Conservation (phyloP, 2,797 vertebrate species). For the Muscicapa striata region DNA sequence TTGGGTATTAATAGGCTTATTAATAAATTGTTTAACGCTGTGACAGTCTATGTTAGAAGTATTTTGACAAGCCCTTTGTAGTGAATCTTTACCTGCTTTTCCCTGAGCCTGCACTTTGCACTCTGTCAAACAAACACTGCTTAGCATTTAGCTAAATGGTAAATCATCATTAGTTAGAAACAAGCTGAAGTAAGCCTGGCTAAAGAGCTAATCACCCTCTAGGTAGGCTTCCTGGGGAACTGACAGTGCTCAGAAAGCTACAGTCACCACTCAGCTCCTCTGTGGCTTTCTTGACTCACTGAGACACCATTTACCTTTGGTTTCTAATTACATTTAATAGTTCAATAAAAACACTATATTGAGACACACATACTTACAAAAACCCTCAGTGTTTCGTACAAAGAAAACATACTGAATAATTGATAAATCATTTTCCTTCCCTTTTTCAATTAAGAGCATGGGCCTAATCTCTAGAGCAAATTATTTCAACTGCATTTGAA, state of each 20-base stretch:
- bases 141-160: conserved; percentile 58
- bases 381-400: conserved; percentile 24
- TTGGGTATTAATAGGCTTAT: conserved; percentile 68
- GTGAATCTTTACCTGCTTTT: conserved; percentile 36
- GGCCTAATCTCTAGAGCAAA: conserved; percentile 35
- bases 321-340: conserved; percentile 53
- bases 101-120: not conserved
- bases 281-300: not conserved
- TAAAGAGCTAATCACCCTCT: conserved; percentile 50
- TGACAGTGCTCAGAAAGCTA: conserved; percentile 3
- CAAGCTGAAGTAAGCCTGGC: conserved; percentile 29
- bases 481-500: conserved; percentile 48
- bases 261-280: conserved; percentile 1
- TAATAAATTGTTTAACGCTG: conserved; percentile 73
- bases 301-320: conserved; percentile 35
- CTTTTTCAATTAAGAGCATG: not conserved
- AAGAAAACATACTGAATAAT: conserved; percentile 61
- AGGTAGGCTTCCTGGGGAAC: conserved; percentile 28
- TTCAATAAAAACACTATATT: conserved; percentile 47
- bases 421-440: conserved; percentile 57
- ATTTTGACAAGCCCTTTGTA: conserved; percentile 59
- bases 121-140: conserved; percentile 19
- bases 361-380: not conserved
- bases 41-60: conserved; percentile 47
- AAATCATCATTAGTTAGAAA: conserved; percentile 55